phyloP scores from a whole-genome alignment of 2,888 invertebrate species.

The Eupeodes luniger region DNA sequence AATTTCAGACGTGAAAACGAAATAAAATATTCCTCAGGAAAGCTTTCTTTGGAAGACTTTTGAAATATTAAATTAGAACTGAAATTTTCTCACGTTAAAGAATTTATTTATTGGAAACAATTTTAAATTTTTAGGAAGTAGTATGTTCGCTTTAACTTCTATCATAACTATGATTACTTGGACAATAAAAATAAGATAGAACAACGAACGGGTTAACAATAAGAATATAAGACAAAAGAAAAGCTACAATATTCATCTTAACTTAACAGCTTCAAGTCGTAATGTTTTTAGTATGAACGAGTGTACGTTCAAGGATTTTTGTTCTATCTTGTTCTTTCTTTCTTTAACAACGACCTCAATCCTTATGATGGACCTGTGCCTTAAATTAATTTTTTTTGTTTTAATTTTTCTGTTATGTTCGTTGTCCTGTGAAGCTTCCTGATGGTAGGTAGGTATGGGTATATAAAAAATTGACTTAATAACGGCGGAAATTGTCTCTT shows the following conservation, averaged over 20 bases:
- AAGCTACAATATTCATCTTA: neutral
- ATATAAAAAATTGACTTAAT: slow-evolving; percentile 36
- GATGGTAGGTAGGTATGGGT: neutral
- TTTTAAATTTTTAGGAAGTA: no score
- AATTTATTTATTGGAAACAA: no score
- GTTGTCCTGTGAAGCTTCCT: neutral
- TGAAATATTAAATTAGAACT: no score
- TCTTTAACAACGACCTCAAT: slow-evolving; percentile 17
- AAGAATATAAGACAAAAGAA: neutral
- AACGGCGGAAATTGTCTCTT: slow-evolving; percentile 36
- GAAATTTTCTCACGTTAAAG: no score
- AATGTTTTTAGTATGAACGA: neutral
- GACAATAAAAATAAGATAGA: neutral
- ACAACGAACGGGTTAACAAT: neutral
- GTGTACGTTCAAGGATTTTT: neutral
- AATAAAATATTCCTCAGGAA: no score
- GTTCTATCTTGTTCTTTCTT: neutral
- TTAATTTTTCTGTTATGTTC: neutral
- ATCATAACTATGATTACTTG: neutral
- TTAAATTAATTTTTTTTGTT: slow-evolving; percentile 20
- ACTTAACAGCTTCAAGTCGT: neutral
- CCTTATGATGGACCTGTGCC: slow-evolving; percentile 10
- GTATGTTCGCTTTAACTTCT: no score
- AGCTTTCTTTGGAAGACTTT: no score
- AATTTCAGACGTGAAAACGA: no score